A percentile compares a stretch with the other conserved stretches of the same genome.
phyloP scores from a whole-genome alignment of 2,113 vertebrate species.

The Oostethus manadensis region DNA sequence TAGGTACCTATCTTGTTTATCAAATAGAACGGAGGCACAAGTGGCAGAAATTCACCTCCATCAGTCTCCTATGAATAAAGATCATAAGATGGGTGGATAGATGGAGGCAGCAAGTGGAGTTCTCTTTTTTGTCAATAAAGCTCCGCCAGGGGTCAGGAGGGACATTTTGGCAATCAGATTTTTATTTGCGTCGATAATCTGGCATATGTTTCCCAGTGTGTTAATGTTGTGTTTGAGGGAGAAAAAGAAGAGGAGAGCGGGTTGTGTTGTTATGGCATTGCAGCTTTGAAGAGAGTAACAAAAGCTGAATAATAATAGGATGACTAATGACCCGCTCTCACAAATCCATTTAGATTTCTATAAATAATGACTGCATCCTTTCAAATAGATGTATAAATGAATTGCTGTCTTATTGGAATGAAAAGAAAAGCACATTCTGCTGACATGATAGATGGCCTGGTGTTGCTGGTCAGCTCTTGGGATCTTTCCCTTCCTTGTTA shows the following conservation, averaged over 20 bases:
- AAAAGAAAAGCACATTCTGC: constrained; percentile 86
- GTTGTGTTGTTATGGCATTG: constrained; percentile 68
- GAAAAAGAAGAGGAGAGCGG: constrained; percentile 5
- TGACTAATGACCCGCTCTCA: constrained; percentile 76
- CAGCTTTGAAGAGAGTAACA: constrained; percentile 38
- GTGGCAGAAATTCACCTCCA: constrained; percentile 53
- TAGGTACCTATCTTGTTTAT: constrained; percentile 75
- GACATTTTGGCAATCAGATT: constrained; percentile 75
- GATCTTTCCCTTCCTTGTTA: constrained; percentile 80
- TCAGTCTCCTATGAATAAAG: constrained; percentile 67
- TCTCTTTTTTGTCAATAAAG: constrained; percentile 72
- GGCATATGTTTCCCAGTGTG: constrained; percentile 31
- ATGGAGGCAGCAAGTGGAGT: constrained; percentile 45
- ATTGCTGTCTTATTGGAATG: constrained; percentile 89
- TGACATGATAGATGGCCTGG: constrained; percentile 83
- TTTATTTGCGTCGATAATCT: constrained; percentile 67
- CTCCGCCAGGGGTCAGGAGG: constrained; percentile 70
- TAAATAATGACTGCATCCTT: constrained; percentile 87
- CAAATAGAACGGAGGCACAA: constrained; percentile 70
- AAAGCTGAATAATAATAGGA: constrained; percentile 65
- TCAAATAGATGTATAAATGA: constrained; percentile 94
- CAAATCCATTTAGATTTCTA: constrained; percentile 91
- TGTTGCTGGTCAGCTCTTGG: constrained; percentile 77
- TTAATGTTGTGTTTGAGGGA: constrained; percentile 8
- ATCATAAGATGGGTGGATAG: constrained; percentile 33